Base-by-base conservation (phyloP, 2,113 vertebrate genomes). In the Rhea pennata region DNA sequence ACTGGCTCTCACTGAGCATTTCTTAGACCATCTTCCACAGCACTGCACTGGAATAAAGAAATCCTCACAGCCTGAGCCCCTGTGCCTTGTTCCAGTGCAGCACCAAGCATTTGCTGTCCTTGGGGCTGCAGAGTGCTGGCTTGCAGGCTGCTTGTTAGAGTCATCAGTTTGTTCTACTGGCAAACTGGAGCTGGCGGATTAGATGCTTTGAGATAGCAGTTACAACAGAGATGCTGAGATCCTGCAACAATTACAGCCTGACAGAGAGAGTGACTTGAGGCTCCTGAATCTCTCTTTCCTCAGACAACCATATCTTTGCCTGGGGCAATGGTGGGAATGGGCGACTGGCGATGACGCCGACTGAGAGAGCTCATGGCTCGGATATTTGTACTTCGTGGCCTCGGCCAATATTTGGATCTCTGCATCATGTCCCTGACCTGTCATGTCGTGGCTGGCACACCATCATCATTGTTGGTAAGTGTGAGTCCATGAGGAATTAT, bases 301-400 rank as follows among this genome's bases (percentile, higher is more conserved):
- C 94, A 99, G 99, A 99, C 97, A 99, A 99, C 97, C 99, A 99
- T 92, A 99, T 99, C 80, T 99, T 99, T 97, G 99, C 99, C 22
- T 99, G 99, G 99, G 99, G 99, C 84, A 99, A 99, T 7, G 99
- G 99, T 4, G 99, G 99, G 70, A 99, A 99, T 3, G 99, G 99
- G 15, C 98, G 99, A 39, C 98, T 99, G 53, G 99, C 99, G 66
- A 99, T 99, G 99, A 99, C 99, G 3, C 98, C 99, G 0, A 98
- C 98, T 0, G 99, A 99, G 93, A 99, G 99, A 92, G 98, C 98
- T 59, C 99, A 99, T 24, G 99, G 99, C 87, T 99, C 99, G 0
- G 99, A 99, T 97, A 99, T 99, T 77, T 99, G 99, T 96, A 99
- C 99, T 31, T 99, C 99, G 0, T 98, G 99, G 98, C 99, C 99